Base-by-base conservation (phyloP, 2,113 vertebrate species). In the Aegithalos caudatus region DNA sequence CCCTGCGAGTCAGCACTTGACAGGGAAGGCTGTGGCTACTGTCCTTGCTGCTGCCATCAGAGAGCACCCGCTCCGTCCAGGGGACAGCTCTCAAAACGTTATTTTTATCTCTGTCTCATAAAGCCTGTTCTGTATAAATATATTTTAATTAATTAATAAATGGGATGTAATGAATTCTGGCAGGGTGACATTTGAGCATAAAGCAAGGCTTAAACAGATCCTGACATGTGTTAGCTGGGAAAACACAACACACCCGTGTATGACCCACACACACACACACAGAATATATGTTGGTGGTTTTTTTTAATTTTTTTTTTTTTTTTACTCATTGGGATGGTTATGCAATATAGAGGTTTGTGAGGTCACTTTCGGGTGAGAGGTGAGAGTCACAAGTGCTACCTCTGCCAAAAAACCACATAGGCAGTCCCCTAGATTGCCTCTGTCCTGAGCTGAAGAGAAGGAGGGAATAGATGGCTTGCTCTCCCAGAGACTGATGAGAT, bases 121-220 rank as follows among this genome's bases (percentile, higher is more conserved):
- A 97, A 98, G 96, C 86, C 96, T 96, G 95, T 92, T 98, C 97
- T 97, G 97, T 96, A 97, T 96, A 98, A 98, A 98, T 98, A 97
- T 97, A 96, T 98, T 98, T 98, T 98, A 98, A 98, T 98, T 98
- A 98, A 98, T 98, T 98, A 98, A 98, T 98, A 97, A 98, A 97
- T 94, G 96, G 96, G 93, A 98, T 14, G 11, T 98, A 98, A 98
- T 98, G 97, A 97, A 92, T 98, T 97, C 97, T 98, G 98, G 98
- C 98, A 98, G 98, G 98, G 97, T 98, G 98, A 98, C 98, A 98
- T 98, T 98, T 98, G 97, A 97, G 97, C 95, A 96, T 92, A 96
- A 96, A 97, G 97, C 72, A 33, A 95, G 93, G 93, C 94, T 97
- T 97, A 97, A 97, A 98, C 97, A 97, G 96, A 97, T 96, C 94